Base-by-base conservation (phyloP, 2,888 invertebrate species). In the Sinhomidia bicolor region DNA sequence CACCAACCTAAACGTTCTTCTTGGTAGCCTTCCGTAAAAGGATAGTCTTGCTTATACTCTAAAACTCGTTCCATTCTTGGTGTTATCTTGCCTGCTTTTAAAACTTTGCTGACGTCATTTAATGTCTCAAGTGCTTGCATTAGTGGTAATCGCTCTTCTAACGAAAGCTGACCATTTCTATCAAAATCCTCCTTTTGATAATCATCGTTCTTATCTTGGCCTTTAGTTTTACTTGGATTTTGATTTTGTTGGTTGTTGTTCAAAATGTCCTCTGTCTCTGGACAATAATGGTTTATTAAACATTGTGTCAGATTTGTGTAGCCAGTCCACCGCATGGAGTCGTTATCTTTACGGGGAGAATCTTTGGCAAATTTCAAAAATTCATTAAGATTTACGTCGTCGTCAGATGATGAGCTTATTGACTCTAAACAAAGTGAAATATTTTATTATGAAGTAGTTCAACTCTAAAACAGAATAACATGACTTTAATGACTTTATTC, bases 21-120 rank as follows among this genome's bases (percentile, higher is more conserved):
- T 10, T 81, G 12, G 14, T 62, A 60, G 4, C 47, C 71, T 3
- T 44, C 71, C 14, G 44, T 36, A 74, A 86, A 86, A 10, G 86
- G 86, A 23, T 86, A 41, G 26, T 86, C 74, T 36, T 65, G 51
- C 17, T 86, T 86, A 29, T 86, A 86, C 32, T 86, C 86, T 54
- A 86, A 54, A 20, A 86, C 74, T 12, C 86, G 23, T 23, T 86
- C 86, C 86, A 86, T 86, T 57, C 74, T 51, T 47, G 80, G 44
- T 1, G 80, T 86, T 17, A 86, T 29, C 14, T 74, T 54, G 0
- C 86, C 86, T 7, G 14, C 32, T 81, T 76, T 60, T 3, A 86
- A 29, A 26, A 86, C 80, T 29, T 86, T 80, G 29, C 81, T 71
- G 5, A 86, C 51, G n/a, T 81, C 81, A 4, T 81, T 47, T 41